Base-by-base conservation (phyloP, 1,140 invertebrate species). In the Drosophila sp. region DNA sequence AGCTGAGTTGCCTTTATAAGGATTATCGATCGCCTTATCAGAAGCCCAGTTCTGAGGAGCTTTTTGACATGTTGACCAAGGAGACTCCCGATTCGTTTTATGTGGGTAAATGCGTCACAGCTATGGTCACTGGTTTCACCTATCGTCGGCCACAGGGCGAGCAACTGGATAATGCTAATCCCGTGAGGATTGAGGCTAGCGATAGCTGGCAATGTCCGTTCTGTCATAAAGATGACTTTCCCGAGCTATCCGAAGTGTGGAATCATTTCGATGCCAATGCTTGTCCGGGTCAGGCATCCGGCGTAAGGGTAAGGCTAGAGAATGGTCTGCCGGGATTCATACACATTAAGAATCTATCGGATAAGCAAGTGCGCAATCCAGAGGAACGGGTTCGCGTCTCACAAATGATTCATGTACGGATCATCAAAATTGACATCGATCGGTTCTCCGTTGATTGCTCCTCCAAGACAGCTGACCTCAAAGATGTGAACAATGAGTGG, bases 191-290 rank as follows among this genome's bases (percentile, higher is more conserved):
- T 83, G 97, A 98, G 66, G 66, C 69, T 2, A 80, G 67, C 25
- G 97, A 98, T 3, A 93, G 98, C 4, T 99, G 98, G 98, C 97
- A 98, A 90, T 99, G 99, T 93, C 98, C 98, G 0, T 99, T 99
- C 91, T 99, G 99, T 93, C 93, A 97, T 70, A 98, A 98, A 87
- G 98, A 98, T 92, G 96, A 98, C 90, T 99, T 99, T 83, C 96
- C 97, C 0, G 98, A 99, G 91, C 93, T 99, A 1, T 97, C 97
- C 40, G 98, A 99, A 93, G 97, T 99, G 3, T 99, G 98, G 98
- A 98, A 98, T 93, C 98, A 99, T 93, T 99, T 99, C 93, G 98
- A 99, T 93, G 96, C 97, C 44, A 97, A 96, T 35, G 95, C 96
- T 25, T 99, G 99, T 93, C 98, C 97, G 0, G 99, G 99, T 0